Evolutionary conservation across 1,140 invertebrate genomes (phyloP), one percentile per base, ranked within the genome.

Genomic region (Acromyrmex echinatior): DNA sequence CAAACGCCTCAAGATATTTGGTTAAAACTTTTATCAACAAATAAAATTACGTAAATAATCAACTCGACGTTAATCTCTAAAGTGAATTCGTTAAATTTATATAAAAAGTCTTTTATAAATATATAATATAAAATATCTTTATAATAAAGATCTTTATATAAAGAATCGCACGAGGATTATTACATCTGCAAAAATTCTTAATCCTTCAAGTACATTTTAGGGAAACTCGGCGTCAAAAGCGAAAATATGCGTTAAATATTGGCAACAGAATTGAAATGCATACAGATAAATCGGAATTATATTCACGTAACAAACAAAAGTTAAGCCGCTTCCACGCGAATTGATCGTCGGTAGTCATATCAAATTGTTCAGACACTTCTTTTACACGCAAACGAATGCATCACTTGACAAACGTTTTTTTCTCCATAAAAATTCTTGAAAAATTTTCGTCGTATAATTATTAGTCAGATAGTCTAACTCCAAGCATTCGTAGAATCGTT

Each of bases 1-100:
- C 14, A 16, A 68, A 70, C 45, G 35, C 0, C 49, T 21, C 12
- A 18, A 53, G 25, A 18, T 49, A 51, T 66, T 65, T 79, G 14
- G 6, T 49, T 25, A 4, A 16, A n/a, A 51, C 3, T 53, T 80
- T 35, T 10, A 7, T 18, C 31, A 35, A n/a, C 12, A 31, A 45
- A 76, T 63, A 65, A 78, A 45, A 25, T 45, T 25, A 62, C n/a
- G 14, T n/a, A 31, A n/a, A 35, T 74, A 74, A 58, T 74, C 18
- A 18, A 21, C 18, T 74, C 18, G 18, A 18, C 16, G 12, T 2
- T 16, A 51, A 25, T 71, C 28, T 73, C 28, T 58, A 58, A 74
- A 25, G 6, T 6, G 4, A 76, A 56, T 58, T 76, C 0, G 51
- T 12, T 45, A 45, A 45, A 10, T 45, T 45, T 45, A 39, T 45